Evolutionary conservation across 1,140 invertebrate genomes (phyloP).

Genomic region (Scaptomyza graminum): DNA sequence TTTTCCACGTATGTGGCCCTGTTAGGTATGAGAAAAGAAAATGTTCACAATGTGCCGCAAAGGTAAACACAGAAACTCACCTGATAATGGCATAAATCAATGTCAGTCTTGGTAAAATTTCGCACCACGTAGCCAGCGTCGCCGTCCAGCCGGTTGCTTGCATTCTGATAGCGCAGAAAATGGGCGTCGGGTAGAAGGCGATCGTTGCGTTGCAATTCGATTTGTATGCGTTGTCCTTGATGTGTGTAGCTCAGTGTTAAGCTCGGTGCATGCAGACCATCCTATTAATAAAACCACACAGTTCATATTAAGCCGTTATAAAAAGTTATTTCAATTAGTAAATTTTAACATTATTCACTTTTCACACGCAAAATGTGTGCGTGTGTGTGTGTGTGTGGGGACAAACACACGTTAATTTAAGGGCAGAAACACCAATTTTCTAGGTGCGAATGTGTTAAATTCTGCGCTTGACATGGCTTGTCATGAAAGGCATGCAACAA

Average conservation of each 20-base stretch:
- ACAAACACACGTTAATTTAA: conserved; percentile 29
- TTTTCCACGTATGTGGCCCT: conserved; percentile 89
- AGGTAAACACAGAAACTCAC: conserved; percentile 46
- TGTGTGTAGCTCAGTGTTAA: conserved; percentile 88
- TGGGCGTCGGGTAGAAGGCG: conserved; percentile 90
- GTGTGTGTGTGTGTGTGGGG: conserved; percentile 2
- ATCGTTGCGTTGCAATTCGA: conserved; percentile 91
- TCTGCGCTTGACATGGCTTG: conserved; percentile 3
- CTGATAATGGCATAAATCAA: conserved; percentile 83
- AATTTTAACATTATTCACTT: conserved; percentile 39
- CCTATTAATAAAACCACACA: conserved; percentile 86
- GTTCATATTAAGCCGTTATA: conserved; percentile 49
- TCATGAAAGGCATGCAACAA: conserved; percentile 46
- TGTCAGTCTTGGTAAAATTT: conserved; percentile 83
- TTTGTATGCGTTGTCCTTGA: conserved; percentile 87
- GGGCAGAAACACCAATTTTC: conserved; percentile 2
- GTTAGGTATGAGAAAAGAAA: background rate
- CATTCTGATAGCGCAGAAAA: conserved; percentile 89
- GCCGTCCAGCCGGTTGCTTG: conserved; percentile 66
- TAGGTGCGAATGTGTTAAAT: conserved; percentile 65
- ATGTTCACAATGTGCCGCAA: background rate
- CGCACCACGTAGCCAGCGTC: conserved; percentile 84
- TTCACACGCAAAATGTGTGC: conserved; percentile 51
- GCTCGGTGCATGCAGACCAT: conserved; percentile 88
- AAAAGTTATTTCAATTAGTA: conserved; percentile 12